These are phyloP conservation scores for Callorhinus ursinus DNA, from an alignment of 2,113 vertebrate genomes.

Conservation along the genomic window DNA sequence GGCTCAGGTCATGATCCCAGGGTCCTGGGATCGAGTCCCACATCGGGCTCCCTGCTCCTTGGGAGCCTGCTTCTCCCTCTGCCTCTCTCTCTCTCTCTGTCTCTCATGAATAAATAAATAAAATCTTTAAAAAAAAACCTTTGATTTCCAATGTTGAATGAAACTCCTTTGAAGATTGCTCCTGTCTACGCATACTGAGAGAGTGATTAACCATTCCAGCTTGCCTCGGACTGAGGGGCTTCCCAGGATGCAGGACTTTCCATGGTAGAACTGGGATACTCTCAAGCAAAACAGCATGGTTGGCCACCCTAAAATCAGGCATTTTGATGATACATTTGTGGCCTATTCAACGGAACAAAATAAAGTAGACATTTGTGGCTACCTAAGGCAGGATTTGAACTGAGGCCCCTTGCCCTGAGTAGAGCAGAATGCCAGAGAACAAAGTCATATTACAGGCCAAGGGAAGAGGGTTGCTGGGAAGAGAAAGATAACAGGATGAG, in stretches of 20 bases:
- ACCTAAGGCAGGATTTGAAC: neutral
- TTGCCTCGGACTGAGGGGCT: neutral
- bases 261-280: neutral
- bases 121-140: neutral
- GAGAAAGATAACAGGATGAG: neutral
- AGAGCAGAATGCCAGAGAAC: neutral
- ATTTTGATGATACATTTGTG: neutral
- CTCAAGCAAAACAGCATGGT: neutral
- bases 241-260: neutral
- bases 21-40: too few relatives aligned
- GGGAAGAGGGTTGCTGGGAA: neutral
- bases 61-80: too few relatives aligned
- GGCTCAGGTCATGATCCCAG: too few relatives aligned
- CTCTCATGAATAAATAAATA: too few relatives aligned
- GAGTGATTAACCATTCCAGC: neutral
- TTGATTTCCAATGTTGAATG: neutral
- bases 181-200: neutral
- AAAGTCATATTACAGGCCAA: neutral
- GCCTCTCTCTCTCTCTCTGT: too few relatives aligned
- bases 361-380: neutral
- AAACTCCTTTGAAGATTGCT: neutral
- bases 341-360: neutral
- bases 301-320: neutral
- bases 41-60: too few relatives aligned
- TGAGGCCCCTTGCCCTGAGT: neutral